phyloP scores from a whole-genome alignment of 2,888 invertebrate genomes.

The Pseudeuparius sepicola region DNA sequence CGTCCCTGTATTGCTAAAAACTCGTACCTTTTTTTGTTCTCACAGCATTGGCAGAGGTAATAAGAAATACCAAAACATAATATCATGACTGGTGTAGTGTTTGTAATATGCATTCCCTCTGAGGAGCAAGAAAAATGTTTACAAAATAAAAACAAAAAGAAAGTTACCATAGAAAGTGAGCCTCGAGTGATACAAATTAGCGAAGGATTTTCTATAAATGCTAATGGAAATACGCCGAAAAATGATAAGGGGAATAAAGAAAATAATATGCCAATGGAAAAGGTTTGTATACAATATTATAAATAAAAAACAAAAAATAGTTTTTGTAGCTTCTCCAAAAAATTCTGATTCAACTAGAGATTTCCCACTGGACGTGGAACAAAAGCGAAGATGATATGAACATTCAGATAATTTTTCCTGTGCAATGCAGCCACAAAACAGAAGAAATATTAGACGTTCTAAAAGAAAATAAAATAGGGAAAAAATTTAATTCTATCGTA shows the following conservation, averaged over 20 bases:
- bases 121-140: slow-evolving; percentile 39
- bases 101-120: slow-evolving; percentile 48
- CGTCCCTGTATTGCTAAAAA: no score
- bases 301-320: slow-evolving; percentile 4
- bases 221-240: no score
- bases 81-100: slow-evolving; percentile 51
- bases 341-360: slow-evolving; percentile 43
- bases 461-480: slow-evolving; percentile 51
- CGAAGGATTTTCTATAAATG: no score
- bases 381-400: slow-evolving; percentile 42
- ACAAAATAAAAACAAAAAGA: slow-evolving; percentile 26
- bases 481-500: slow-evolving; percentile 47
- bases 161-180: slow-evolving; percentile 20
- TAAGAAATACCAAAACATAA: no score
- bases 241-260: slow-evolving; percentile 6
- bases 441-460: slow-evolving; percentile 51
- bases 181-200: slow-evolving; percentile 13
- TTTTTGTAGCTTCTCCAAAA: slow-evolving; percentile 41
- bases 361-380: slow-evolving; percentile 49
- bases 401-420: slow-evolving; percentile 49
- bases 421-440: slow-evolving; percentile 47
- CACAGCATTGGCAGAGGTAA: no score
- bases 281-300: slow-evolving; percentile 15
- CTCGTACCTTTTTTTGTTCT: no score
- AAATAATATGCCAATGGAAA: slow-evolving; percentile 18